phyloP scores from a whole-genome alignment of 92 coral and sea anemone genomes.

The Hydrozoanthus gracilis region DNA sequence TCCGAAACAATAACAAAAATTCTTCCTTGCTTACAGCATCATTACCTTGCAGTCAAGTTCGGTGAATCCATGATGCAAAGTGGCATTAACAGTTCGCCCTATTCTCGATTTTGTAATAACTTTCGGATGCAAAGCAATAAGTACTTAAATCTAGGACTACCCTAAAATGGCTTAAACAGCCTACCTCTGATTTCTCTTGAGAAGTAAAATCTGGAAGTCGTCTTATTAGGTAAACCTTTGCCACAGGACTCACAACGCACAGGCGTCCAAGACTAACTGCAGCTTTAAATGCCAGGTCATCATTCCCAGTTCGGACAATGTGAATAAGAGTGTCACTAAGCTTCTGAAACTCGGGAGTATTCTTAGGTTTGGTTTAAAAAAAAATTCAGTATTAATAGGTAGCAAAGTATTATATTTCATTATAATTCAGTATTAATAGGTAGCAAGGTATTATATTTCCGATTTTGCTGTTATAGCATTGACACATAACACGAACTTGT shows the following conservation, averaged over 20 bases:
- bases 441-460: too few species aligned
- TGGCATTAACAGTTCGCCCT: too few species aligned
- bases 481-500: too few species aligned
- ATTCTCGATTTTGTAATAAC: background rate
- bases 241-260: constrained; percentile 85
- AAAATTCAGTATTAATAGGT: background rate
- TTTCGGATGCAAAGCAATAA: background rate
- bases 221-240: constrained; percentile 76
- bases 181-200: constrained; percentile 79
- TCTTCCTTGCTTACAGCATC: too few species aligned
- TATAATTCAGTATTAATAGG: background rate
- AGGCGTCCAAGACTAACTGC: constrained; percentile 90
- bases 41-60: too few species aligned
- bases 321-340: constrained; percentile 65
- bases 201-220: constrained; percentile 71
- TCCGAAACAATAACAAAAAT: too few species aligned
- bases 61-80: too few species aligned
- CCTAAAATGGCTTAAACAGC: background rate
- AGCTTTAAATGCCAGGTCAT: constrained; percentile 83
- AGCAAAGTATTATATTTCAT: too few species aligned
- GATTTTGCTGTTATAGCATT: too few species aligned
- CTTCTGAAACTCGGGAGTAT: constrained; percentile 76
- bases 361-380: constrained; percentile 42
- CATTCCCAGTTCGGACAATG: constrained; percentile 71
- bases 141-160: background rate